Evolutionary conservation across 2,888 invertebrate species (phyloP), one percentile per base, ranked within the genome.

Genomic region (Pardosa pseudoannulata): DNA sequence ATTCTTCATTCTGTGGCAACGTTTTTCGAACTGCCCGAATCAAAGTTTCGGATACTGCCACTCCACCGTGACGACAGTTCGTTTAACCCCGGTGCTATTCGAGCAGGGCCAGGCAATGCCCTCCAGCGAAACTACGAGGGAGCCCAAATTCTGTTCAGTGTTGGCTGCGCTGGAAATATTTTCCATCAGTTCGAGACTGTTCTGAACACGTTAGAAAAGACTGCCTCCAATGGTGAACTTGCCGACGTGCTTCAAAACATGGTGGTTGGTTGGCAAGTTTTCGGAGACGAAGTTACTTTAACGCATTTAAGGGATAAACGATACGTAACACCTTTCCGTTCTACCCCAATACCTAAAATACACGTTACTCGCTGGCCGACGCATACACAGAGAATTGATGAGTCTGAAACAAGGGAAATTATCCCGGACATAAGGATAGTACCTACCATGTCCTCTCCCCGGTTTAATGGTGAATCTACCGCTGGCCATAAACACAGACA

Each of bases 111-210:
- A 9, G 89, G 89, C 13, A 89, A 89, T 72, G 88, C 88, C 6
- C 70, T 81, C 0, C 76, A 79, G 9, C 62, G 83, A 31, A 72
- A 80, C n/a, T 73, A 36, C 23, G 71, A 88, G 19, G 89, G 88
- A 27, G 41, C 86, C 19, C 71, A 87, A 29, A 28, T 89, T 9
- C 80, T 88, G 11, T 89, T 89, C 87, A 90, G 90, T 93, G 95
- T 96, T 81, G 96, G 96, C 1, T 96, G 96, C 91, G 94, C 94
- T 70, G 94, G 94, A 67, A 93, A 93, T 88, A 92, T 96, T 32
- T 94, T 95, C 94, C 92, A 93, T n/a, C 93, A 94, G 72, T 94
- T 95, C 90, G 93, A 93, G 56, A 93, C 94, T 0, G 89, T 95
- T 16, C 93, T 96, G n/a, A 94, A 94, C 39, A 94, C 94, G 39